Percentiles rank a stretch among this genome's conserved stretches.
Conservation (phyloP, 2,888 invertebrate species). For the Scelioninae gen. 1 region DNA sequence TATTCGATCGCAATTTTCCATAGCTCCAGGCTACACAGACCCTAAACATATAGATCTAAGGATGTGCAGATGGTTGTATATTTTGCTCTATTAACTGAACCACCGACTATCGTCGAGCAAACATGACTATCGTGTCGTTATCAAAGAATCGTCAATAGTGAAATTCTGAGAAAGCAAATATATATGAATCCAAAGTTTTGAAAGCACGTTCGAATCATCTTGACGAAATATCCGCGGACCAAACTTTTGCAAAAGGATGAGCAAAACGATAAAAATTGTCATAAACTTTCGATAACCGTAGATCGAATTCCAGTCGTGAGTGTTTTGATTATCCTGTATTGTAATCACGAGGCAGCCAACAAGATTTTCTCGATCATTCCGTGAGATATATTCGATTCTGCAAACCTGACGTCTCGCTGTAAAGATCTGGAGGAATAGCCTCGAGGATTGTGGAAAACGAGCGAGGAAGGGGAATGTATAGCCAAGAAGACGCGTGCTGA, state of each 20-base stretch:
- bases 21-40: conserved; percentile 28
- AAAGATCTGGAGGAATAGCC: conserved; percentile 60
- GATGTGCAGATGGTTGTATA: conserved; percentile 42
- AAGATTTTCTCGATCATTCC: conserved; percentile 63
- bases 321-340: conserved; percentile 54
- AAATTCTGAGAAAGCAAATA: conserved; percentile 11
- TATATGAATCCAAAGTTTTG: conserved; percentile 7
- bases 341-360: conserved; percentile 44
- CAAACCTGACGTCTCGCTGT: conserved; percentile 55
- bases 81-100: conserved; percentile 43
- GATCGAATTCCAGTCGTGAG: conserved; percentile 34
- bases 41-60: conserved; percentile 46
- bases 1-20: conserved; percentile 55
- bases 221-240: conserved; percentile 17
- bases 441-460: conserved; percentile 58
- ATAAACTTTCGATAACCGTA: conserved; percentile 11
- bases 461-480: conserved; percentile 24
- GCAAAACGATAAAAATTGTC: conserved; percentile 16
- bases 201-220: neutral
- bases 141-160: conserved; percentile 31
- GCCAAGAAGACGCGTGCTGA: conserved; percentile 65
- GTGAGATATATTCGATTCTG: conserved; percentile 63
- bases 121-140: conserved; percentile 30
- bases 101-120: conserved; percentile 6
- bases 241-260: too few relatives aligned